Evolutionary conservation across 2,888 invertebrate genomes (phyloP).

Genomic region (Lasius fuliginosus): DNA sequence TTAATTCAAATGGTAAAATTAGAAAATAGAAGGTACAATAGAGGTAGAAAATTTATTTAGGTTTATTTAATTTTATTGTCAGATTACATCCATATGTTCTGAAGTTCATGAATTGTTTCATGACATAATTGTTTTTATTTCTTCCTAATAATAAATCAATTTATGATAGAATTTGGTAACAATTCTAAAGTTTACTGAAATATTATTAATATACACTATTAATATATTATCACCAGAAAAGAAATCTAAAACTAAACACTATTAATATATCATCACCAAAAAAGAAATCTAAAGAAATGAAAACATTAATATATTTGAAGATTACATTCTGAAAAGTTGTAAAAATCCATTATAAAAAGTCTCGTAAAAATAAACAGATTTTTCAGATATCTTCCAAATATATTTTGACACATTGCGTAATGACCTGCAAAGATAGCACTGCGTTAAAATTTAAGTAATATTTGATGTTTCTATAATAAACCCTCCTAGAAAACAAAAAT

Average conservation of each 20-base stretch:
- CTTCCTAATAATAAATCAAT: constrained; percentile 11
- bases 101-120: constrained; percentile 2
- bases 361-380: neutral
- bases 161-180: neutral
- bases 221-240: neutral
- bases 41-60: constrained; percentile 62
- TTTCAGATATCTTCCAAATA: neutral
- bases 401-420: neutral
- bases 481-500: neutral
- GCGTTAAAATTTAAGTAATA: neutral
- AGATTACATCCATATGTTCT: constrained; percentile 67
- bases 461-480: neutral
- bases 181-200: constrained; percentile 18
- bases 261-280: neutral
- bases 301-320: neutral
- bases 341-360: neutral
- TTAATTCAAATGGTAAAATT: constrained; percentile 71
- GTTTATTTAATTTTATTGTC: constrained; percentile 73
- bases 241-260: neutral
- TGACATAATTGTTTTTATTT: neutral
- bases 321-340: neutral
- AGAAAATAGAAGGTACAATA: constrained; percentile 74
- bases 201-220: neutral
- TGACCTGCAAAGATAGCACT: constrained; percentile 5
- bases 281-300: neutral